Base-by-base conservation (phyloP, 2,888 invertebrate species). In the Cremastinae sp. region DNA sequence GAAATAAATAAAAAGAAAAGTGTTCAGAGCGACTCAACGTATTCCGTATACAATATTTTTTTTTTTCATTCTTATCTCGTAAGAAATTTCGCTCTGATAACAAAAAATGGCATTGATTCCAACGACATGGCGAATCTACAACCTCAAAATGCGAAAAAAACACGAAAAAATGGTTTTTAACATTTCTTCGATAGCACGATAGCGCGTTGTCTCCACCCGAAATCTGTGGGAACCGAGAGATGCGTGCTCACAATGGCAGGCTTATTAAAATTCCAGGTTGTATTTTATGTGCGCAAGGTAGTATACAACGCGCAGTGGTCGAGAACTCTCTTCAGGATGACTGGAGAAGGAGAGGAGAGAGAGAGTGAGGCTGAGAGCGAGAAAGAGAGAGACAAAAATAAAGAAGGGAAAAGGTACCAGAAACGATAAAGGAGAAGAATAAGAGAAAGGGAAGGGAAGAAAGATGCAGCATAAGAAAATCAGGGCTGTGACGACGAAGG, bases 211-310 rank as follows among this genome's bases (percentile, higher is more conserved):
- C 84, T 75, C 79, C 72, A 78, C 78, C 79, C 79, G 81, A 82
- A 83, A 83, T 83, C 79, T 83, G 85, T 83, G 84, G 86, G 84
- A 86, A 85, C 84, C 82, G 51, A 80, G 75, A 76, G 64, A 78
- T 81, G 80, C 72, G 83, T 49, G 66, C 62, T 78, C 81, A 86
- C 86, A 86, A 85, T 86, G 84, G 85, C 83, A 82, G 83, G 83
- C 86, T 86, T 86, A 86, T 86, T 86, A 86, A 86, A 86, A 86
- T 86, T 86, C 86, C 86, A 83, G 83, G 80, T 84, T 85, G 84
- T 86, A 86, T 86, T 86, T 86, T 85, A 86, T 85, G 84, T 80
- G 77, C 81, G 82, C 82, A 82, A 82, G 84, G 81, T 76, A 74
- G 79, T 78, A 74, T 73, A 78, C 73, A 79, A 73, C 73, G 66